phyloP scores from a whole-genome alignment of 2,113 vertebrate genomes.

The Strix uralensis region DNA sequence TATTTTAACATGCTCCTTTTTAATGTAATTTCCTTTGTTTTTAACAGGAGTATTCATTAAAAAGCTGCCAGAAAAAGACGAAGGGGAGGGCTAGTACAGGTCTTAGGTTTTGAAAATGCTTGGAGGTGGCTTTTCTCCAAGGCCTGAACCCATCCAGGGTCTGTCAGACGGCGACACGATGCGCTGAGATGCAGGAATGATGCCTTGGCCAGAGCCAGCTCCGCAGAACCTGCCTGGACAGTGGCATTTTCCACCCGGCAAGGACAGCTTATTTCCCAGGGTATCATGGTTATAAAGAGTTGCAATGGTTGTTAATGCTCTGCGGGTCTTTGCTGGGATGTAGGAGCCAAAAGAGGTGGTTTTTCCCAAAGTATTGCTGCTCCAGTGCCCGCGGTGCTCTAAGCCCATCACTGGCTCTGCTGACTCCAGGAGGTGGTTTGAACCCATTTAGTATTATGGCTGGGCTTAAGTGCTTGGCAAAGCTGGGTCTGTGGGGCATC shows the following conservation, averaged over 20 bases:
- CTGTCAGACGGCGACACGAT: fast-evolving
- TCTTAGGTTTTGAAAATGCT: neutral
- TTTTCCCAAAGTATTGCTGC: neutral
- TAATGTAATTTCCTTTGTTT: neutral
- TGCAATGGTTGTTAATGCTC: fast-evolving
- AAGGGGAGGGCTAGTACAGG: neutral
- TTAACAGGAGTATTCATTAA: neutral
- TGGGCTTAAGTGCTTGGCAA: neutral
- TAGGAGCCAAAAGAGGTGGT: neutral
- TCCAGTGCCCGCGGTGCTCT: fast-evolving
- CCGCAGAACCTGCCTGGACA: neutral
- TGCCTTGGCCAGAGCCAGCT: neutral
- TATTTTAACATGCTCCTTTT: neutral
- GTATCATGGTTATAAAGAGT: fast-evolving
- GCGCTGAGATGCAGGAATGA: neutral
- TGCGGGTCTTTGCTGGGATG: neutral
- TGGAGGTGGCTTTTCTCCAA: neutral
- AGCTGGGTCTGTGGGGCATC: neutral
- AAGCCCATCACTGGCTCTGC: fast-evolving
- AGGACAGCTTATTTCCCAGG: neutral
- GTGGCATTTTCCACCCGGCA: neutral
- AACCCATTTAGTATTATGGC: fast-evolving
- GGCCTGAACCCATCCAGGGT: neutral
- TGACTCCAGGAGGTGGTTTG: neutral
- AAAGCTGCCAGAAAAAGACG: neutral